Evolutionary conservation across 2,888 invertebrate species (phyloP).

Genomic region (Hipparchia sbordonii): DNA sequence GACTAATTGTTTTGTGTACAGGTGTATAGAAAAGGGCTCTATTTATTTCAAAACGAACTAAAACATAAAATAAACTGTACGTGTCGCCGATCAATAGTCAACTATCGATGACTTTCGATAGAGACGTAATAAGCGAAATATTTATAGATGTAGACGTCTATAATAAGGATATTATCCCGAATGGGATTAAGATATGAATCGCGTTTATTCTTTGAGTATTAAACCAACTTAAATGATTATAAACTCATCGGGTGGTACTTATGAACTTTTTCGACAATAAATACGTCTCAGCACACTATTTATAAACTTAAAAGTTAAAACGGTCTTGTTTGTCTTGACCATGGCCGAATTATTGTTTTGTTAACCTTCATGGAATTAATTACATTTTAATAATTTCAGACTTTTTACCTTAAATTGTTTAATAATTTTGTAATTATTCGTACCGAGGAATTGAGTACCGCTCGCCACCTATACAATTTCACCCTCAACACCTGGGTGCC

Average conservation of each 20-base stretch:
- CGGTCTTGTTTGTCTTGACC: conserved; percentile 10
- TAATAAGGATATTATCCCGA: no score
- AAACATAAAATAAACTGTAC: not conserved
- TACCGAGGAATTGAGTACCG: not conserved
- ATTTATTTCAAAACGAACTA: not conserved
- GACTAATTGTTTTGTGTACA: conserved; percentile 32
- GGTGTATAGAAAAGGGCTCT: conserved; percentile 8
- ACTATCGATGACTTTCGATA: no score
- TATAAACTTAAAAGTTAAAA: not conserved
- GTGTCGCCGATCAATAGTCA: no score
- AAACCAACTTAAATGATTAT: no score
- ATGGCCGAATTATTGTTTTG: conserved; percentile 18
- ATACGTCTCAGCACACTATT: not conserved
- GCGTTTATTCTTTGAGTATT: no score
- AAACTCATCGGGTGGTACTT: no score
- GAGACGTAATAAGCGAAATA: no score
- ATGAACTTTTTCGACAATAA: not conserved
- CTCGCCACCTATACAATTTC: no score
- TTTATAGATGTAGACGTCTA: no score
- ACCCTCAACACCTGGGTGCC: no score
- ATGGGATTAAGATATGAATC: no score
- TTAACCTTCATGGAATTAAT: conserved; percentile 15
- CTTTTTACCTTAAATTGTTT: conserved; percentile 2
- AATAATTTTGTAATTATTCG: not conserved
- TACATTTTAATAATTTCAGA: conserved; percentile 3